These are phyloP conservation scores for Rhingia rostrata DNA, from an alignment of 2,888 invertebrate genomes.

Conservation along the genomic window DNA sequence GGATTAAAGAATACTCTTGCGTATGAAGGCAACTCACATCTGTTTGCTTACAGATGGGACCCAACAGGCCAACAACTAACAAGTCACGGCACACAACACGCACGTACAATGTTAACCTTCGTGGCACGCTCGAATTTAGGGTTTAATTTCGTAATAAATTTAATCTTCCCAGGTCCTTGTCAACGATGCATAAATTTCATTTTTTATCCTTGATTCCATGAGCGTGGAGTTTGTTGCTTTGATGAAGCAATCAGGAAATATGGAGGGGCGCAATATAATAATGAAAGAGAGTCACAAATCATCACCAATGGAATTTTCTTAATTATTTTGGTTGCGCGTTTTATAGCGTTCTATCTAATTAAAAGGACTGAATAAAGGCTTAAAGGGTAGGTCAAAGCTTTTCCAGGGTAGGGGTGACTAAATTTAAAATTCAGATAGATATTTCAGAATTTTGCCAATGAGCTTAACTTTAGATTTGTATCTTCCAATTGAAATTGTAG, in stretches of 20 bases:
- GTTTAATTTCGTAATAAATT: conserved; percentile 60
- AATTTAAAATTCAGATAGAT: too few species aligned
- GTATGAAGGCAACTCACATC: not conserved
- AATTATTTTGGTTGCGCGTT: conserved; percentile 11
- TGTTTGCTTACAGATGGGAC: conserved; percentile 14
- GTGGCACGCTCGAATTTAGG: conserved; percentile 10
- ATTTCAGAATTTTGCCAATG: too few species aligned
- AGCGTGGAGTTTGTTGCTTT: conserved; percentile 2
- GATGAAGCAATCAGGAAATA: conserved; percentile 24
- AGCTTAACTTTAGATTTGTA: too few species aligned
- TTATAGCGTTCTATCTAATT: too few species aligned
- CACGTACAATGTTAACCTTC: conserved; percentile 27
- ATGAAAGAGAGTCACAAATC: conserved; percentile 46
- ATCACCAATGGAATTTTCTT: conserved; percentile 38
- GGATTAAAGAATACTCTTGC: conserved; percentile 9
- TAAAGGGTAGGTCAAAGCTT: too few species aligned
- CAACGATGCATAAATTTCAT: conserved; percentile 60
- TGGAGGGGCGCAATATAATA: not conserved
- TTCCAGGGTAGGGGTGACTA: too few species aligned
- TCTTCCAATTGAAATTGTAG: too few species aligned
- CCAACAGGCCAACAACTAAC: not conserved
- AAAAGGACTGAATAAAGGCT: too few species aligned
- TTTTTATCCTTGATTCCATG: conserved; percentile 14
- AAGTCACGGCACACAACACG: conserved; percentile 27
- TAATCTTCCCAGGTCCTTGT: conserved; percentile 44